These are phyloP conservation scores for Xylota segnis DNA, from an alignment of 2,888 invertebrate species.

Conservation along the genomic window DNA sequence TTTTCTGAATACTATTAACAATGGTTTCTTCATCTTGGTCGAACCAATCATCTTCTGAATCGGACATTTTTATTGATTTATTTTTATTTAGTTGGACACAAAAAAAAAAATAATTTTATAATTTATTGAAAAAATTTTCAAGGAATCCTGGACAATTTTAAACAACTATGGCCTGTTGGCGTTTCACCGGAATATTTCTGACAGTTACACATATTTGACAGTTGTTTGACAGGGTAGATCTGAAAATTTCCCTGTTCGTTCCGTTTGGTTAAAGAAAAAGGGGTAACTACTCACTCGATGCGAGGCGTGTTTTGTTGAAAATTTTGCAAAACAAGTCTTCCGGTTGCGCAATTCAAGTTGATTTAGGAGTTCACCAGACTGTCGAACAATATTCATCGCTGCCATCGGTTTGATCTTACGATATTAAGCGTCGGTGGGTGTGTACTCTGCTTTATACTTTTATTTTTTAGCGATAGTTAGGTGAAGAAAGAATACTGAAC, in stretches of 20 bases:
- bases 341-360: too few relatives aligned
- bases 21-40: conserved; percentile 83
- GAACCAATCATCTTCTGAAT: conserved; percentile 82
- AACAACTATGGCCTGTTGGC: conserved; percentile 28
- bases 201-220: neutral
- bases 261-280: neutral
- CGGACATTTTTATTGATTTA: conserved; percentile 71
- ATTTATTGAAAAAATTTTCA: neutral
- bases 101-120: conserved; percentile 12
- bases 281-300: too few relatives aligned
- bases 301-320: too few relatives aligned
- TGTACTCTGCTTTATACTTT: too few relatives aligned
- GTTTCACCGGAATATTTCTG: conserved; percentile 20
- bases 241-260: conserved; percentile 10
- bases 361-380: too few relatives aligned
- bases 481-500: too few relatives aligned
- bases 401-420: too few relatives aligned
- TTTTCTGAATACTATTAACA: conserved; percentile 79
- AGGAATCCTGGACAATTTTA: neutral
- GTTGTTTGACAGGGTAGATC: neutral
- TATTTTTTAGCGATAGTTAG: too few relatives aligned
- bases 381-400: too few relatives aligned
- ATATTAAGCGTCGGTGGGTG: too few relatives aligned
- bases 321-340: too few relatives aligned
- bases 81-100: conserved; percentile 1